Percentiles rank a stretch among this genome's conserved stretches.
phyloP scores from a whole-genome alignment of 2,113 vertebrate species.

The Tricholaema leucomelas region DNA sequence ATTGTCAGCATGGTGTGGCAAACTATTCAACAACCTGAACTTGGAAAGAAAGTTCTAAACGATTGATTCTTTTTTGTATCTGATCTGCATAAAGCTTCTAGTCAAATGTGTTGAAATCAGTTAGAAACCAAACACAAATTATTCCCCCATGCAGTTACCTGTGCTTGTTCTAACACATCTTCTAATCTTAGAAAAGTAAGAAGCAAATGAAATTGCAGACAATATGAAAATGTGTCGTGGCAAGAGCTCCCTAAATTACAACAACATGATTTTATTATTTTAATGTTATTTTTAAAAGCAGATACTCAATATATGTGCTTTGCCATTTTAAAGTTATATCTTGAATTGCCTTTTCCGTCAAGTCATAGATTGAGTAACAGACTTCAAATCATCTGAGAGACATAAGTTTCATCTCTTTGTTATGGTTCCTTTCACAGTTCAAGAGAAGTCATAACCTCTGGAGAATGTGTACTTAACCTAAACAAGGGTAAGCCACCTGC shows the following conservation, averaged over 20 bases:
- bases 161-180: neutral
- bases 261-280: neutral
- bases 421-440: neutral
- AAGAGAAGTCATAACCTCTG: neutral
- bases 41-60: conserved; percentile 1
- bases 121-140: neutral
- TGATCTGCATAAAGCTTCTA: neutral
- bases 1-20: conserved; percentile 31
- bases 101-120: neutral
- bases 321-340: neutral
- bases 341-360: neutral
- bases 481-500: conserved; percentile 7
- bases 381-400: neutral
- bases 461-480: neutral
- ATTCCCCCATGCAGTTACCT: neutral
- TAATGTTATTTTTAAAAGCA: neutral
- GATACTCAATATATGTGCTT: neutral
- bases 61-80: neutral
- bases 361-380: neutral
- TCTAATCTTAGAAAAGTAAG: neutral
- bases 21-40: conserved; percentile 39
- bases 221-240: neutral
- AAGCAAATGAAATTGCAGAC: neutral
- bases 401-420: neutral
- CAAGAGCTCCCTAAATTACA: neutral